Evolutionary conservation across 2,797 vertebrate genomes (phyloP).

Genomic region (Tympanoctomys barrerae): DNA sequence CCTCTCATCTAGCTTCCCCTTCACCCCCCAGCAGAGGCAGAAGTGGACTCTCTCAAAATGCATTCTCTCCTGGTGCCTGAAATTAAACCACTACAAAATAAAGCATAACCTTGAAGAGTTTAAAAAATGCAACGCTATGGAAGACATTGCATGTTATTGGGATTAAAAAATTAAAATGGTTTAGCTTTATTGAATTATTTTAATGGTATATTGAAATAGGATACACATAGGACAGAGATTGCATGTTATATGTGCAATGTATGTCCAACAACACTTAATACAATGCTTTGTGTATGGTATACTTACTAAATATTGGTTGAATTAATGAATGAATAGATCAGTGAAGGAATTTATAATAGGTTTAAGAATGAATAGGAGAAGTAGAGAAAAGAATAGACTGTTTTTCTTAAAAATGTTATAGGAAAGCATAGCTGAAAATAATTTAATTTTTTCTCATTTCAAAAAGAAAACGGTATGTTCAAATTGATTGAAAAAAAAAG

Average conservation of each 20-base stretch:
- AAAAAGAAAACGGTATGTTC: neutral
- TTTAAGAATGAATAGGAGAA: slow-evolving; percentile 1
- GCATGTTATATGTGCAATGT: neutral
- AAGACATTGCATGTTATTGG: neutral
- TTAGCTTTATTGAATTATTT: slow-evolving; percentile 1
- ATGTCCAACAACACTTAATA: neutral
- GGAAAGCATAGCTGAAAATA: neutral
- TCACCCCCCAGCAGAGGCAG: neutral
- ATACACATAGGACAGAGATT: slow-evolving; percentile 27
- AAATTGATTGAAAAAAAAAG: neutral
- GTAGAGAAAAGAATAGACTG: neutral
- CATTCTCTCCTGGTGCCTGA: neutral
- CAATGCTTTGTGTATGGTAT: neutral
- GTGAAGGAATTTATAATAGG: neutral
- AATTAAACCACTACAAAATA: slow-evolving; percentile 11
- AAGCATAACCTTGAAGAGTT: neutral
- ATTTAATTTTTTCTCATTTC: slow-evolving; percentile 25
- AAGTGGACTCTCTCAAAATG: neutral
- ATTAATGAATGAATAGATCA: neutral
- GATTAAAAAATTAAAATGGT: slow-evolving; percentile 3
- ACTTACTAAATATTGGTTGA: slow-evolving; percentile 40
- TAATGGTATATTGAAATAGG: neutral
- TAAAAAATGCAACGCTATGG: slow-evolving; percentile 7
- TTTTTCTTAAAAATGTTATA: slow-evolving; percentile 18
- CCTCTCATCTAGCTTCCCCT: neutral